A percentile compares a stretch with the other conserved stretches of the same genome.
Conservation (phyloP, 1,140 invertebrate genomes). For the Muscidifurax raptorellus region DNA sequence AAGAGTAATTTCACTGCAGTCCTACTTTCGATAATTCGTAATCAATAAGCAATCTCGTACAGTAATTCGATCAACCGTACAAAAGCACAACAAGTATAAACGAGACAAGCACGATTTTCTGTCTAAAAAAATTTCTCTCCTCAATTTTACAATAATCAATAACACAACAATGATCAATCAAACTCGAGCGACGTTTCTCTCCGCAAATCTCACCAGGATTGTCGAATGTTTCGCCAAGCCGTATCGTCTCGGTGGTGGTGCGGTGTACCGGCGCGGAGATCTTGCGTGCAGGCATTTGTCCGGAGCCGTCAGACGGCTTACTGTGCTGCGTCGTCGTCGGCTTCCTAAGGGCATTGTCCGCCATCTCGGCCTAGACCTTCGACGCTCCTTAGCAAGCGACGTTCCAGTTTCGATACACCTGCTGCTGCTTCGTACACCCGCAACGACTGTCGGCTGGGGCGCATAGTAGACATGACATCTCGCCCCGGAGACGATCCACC, state of each 20-base stretch:
- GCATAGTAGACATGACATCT: constrained; percentile 49
- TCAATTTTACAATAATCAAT: too few relatives aligned
- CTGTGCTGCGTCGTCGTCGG: constrained; percentile 52
- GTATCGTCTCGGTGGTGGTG: constrained; percentile 86
- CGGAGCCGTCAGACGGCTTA: constrained; percentile 23
- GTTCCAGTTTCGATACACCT: neutral
- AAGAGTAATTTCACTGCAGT: too few relatives aligned
- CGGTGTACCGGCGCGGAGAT: constrained; percentile 80
- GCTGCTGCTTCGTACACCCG: constrained; percentile 32
- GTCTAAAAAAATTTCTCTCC: too few relatives aligned
- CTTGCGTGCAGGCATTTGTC: constrained; percentile 57
- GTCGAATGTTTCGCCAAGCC: constrained; percentile 79
- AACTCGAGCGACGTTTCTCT: neutral
- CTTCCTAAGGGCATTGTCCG: constrained; percentile 72
- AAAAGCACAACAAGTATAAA: too few relatives aligned
- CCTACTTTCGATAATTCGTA: too few relatives aligned
- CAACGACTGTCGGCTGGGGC: neutral
- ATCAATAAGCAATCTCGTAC: too few relatives aligned
- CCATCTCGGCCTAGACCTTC: constrained; percentile 56
- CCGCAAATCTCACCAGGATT: constrained; percentile 56
- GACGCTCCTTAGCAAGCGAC: constrained; percentile 36
- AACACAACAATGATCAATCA: neutral
- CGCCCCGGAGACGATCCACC: constrained; percentile 1
- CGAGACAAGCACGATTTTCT: too few relatives aligned
- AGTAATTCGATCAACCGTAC: too few relatives aligned